Evolutionary conservation across 2,888 invertebrate genomes (phyloP).

Genomic region (Sthenelais limicola): DNA sequence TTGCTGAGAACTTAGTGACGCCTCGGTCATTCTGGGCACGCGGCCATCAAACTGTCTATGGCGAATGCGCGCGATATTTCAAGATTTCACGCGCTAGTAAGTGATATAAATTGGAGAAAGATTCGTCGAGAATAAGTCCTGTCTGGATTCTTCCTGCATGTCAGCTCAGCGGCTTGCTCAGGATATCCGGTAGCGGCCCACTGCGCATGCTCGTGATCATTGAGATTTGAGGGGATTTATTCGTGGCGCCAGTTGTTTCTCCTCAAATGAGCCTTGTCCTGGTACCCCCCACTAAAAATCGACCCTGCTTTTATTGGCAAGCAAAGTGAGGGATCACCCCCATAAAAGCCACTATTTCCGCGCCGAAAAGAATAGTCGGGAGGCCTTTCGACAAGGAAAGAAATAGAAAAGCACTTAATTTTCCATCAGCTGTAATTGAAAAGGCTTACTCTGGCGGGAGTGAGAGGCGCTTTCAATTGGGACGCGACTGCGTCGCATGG

Average conservation of each 20-base stretch:
- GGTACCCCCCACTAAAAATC: too few relatives aligned
- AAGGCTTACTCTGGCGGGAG: conserved; percentile 12
- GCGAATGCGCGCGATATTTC: conserved; percentile 26
- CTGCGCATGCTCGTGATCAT: conserved; percentile 24
- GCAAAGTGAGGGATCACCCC: conserved; percentile 19
- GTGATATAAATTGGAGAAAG: conserved; percentile 24
- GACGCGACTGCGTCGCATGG: too few relatives aligned
- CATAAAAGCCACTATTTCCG: conserved; percentile 36
- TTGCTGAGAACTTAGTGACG: conserved; percentile 25
- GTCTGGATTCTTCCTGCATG: conserved; percentile 34
- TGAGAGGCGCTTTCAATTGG: too few relatives aligned
- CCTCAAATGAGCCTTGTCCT: conserved; percentile 21
- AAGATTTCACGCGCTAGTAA: conserved; percentile 39
- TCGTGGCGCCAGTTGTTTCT: conserved; percentile 15
- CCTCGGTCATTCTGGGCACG: conserved; percentile 15
- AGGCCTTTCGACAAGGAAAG: conserved; percentile 37
- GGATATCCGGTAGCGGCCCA: conserved; percentile 12
- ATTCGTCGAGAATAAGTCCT: conserved; percentile 36
- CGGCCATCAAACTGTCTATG: conserved; percentile 32
- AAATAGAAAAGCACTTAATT: conserved; percentile 39
- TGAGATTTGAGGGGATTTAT: conserved; percentile 23
- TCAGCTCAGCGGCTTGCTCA: too few relatives aligned
- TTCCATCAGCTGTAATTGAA: conserved; percentile 39
- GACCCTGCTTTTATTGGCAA: conserved; percentile 1
- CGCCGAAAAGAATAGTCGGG: conserved; percentile 38